Evolutionary conservation across 2,113 vertebrate genomes (phyloP).

Genomic region (Tetraodon nigroviridis): DNA sequence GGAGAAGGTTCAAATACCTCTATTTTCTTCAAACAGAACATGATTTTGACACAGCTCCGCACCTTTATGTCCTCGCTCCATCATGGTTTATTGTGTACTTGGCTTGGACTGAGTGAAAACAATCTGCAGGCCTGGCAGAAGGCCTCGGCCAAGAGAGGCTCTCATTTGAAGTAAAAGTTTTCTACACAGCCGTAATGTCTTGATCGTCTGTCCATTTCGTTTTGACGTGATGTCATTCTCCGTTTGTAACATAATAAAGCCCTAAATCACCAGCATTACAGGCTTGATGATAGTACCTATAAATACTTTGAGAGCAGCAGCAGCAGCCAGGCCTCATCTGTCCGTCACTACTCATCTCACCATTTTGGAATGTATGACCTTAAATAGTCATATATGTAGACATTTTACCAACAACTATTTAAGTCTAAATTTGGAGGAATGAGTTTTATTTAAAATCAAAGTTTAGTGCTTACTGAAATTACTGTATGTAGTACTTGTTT

Average conservation of each 20-base stretch:
- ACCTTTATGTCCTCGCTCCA: constrained; percentile 5
- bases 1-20: too few relatives aligned
- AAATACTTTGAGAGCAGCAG: constrained; percentile 47
- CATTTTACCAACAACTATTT: constrained; percentile 21
- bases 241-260: constrained; percentile 50
- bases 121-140: not conserved
- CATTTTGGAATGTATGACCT: constrained; percentile 67
- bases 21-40: too few relatives aligned
- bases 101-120: not conserved
- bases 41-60: not conserved
- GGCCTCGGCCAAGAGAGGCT: not conserved
- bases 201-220: constrained; percentile 48
- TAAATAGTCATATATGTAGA: constrained; percentile 62
- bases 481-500: not conserved
- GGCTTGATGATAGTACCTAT: constrained; percentile 59
- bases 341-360: constrained; percentile 61
- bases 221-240: constrained; percentile 67
- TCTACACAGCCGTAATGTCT: constrained; percentile 45
- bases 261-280: constrained; percentile 45
- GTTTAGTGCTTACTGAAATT: not conserved
- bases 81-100: constrained; percentile 7
- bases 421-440: constrained; percentile 11
- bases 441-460: constrained; percentile 1
- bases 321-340: constrained; percentile 45
- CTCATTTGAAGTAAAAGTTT: constrained; percentile 26